Evolutionary conservation across 2,113 vertebrate genomes (phyloP).

Genomic region (Hirundichthys speculiger): DNA sequence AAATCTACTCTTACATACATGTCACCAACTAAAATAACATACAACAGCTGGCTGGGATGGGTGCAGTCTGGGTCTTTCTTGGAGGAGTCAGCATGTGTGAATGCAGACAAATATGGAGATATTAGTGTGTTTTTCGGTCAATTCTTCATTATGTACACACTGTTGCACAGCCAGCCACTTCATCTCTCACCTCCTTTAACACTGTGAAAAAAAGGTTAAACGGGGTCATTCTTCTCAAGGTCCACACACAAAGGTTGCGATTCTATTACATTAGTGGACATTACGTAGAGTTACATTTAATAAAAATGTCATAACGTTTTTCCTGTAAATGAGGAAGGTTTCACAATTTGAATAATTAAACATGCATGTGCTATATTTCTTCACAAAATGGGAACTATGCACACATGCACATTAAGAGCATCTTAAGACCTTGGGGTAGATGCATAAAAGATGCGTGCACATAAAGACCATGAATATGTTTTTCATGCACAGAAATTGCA

Average conservation of each 20-base stretch:
- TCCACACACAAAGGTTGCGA: neutral
- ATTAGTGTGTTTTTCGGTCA: constrained; percentile 18
- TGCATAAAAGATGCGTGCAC: too few species aligned
- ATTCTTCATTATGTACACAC: constrained; percentile 54
- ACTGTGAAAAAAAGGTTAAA: constrained; percentile 37
- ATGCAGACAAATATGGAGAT: constrained; percentile 15
- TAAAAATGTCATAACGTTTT: too few species aligned
- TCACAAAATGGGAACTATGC: too few species aligned
- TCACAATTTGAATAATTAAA: too few species aligned
- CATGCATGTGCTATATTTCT: too few species aligned
- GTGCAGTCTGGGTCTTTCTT: too few species aligned
- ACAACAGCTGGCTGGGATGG: constrained; percentile 19
- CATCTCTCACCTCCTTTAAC: constrained; percentile 39
- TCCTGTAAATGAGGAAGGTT: too few species aligned
- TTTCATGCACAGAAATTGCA: too few species aligned
- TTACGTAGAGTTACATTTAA: neutral
- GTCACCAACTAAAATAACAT: constrained; percentile 31
- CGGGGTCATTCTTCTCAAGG: neutral
- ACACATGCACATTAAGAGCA: too few species aligned
- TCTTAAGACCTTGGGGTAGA: too few species aligned
- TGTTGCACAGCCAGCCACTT: constrained; percentile 29
- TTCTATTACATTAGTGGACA: accelerated
- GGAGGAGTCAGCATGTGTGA: neutral
- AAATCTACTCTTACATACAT: constrained; percentile 41
- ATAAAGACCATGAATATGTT: too few species aligned